A percentile compares a stretch with the other conserved stretches of the same genome.
Evolutionary conservation across 2,888 invertebrate species (phyloP).

Genomic region (Metacarcinus magister): DNA sequence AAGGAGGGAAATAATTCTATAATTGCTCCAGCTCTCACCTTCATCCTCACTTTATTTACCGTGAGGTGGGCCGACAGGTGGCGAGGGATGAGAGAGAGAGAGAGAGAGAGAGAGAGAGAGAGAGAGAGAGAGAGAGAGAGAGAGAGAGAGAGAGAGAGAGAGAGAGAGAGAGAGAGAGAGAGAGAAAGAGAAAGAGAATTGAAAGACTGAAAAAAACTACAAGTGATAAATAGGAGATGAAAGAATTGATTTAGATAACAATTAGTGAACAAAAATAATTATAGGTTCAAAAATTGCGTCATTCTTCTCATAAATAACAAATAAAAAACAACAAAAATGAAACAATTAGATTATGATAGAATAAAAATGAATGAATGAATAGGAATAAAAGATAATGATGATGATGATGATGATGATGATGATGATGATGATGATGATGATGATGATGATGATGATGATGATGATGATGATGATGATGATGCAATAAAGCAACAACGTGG

Average conservation of each 20-base stretch:
- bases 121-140: constrained; percentile 49
- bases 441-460: neutral
- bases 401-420: neutral
- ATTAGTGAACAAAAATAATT: neutral
- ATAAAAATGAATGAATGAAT: too few relatives aligned
- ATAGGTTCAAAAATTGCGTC: neutral
- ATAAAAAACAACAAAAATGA: too few relatives aligned
- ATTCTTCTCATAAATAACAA: neutral
- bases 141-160: constrained; percentile 15
- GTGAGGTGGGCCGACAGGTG: constrained; percentile 17
- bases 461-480: neutral
- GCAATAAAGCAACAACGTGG: neutral
- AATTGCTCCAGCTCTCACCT: neutral
- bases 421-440: neutral
- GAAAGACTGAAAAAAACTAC: neutral
- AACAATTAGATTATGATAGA: too few relatives aligned
- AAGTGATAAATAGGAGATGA: neutral
- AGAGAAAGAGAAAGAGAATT: neutral
- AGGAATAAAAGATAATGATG: too few relatives aligned
- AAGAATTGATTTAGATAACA: neutral
- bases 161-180: constrained; percentile 1
- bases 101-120: constrained; percentile 57
- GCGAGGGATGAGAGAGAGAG: neutral
- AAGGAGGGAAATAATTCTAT: constrained; percentile 4
- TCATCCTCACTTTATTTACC: neutral